phyloP scores from a whole-genome alignment of 1,140 invertebrate genomes.

The Drosophila sulfurigaster region DNA sequence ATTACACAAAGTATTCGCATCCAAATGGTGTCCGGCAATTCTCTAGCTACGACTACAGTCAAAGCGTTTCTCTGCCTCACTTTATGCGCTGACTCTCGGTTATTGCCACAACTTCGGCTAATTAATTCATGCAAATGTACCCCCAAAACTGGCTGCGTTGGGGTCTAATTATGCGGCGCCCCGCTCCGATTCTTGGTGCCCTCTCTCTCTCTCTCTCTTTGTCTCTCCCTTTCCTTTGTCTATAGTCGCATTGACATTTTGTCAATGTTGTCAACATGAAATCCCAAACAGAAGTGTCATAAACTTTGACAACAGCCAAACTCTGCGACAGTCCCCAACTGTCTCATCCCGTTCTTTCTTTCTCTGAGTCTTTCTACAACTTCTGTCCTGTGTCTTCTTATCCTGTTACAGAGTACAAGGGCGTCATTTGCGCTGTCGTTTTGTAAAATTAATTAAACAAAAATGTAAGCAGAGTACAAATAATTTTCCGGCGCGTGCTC shows the following conservation, averaged over 20 bases:
- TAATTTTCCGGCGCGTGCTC: slow-evolving; percentile 74
- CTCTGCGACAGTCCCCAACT: slow-evolving; percentile 18
- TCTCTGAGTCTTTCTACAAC: slow-evolving; percentile 11
- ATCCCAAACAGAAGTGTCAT: slow-evolving; percentile 75
- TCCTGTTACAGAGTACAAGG: slow-evolving; percentile 15
- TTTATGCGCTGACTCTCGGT: not conserved
- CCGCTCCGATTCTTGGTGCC: not conserved
- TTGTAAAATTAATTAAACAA: slow-evolving; percentile 83
- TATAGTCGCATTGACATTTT: slow-evolving; percentile 68
- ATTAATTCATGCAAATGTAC: slow-evolving; percentile 79
- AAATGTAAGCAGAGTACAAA: slow-evolving; percentile 79
- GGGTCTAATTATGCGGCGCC: slow-evolving; percentile 74
- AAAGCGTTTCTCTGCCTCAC: slow-evolving; percentile 19
- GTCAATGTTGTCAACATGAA: slow-evolving; percentile 82
- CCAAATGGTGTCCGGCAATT: slow-evolving; percentile 47
- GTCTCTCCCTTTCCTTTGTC: not conserved
- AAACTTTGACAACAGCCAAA: slow-evolving; percentile 71
- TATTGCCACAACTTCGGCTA: slow-evolving; percentile 68
- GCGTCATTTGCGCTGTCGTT: slow-evolving; percentile 41
- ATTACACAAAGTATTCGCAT: slow-evolving; percentile 64
- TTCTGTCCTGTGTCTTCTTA: slow-evolving; percentile 2
- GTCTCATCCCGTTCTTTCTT: not conserved
- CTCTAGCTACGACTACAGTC: slow-evolving; percentile 38
- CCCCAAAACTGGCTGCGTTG: slow-evolving; percentile 44
- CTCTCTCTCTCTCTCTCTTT: not conserved